phyloP scores from a whole-genome alignment of 1,140 invertebrate species.

The Spodoptera frugiperda region DNA sequence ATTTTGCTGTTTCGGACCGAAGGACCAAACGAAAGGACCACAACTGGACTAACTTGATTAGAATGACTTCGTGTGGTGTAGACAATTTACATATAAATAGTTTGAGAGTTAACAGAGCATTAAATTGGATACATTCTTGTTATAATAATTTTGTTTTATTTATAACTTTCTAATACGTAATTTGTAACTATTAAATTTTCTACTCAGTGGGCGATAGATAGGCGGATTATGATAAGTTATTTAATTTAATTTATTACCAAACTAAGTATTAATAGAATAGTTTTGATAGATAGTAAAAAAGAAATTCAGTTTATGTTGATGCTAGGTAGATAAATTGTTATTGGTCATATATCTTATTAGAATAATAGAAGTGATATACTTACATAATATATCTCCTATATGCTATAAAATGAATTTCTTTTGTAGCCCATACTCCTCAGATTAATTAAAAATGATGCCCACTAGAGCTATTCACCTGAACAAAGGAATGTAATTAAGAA shows the following conservation, averaged over 20 bases:
- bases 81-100: slow-evolving; percentile 35
- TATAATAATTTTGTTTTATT: slow-evolving; percentile 18
- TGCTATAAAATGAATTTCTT: not conserved
- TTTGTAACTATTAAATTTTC: too few relatives aligned
- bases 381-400: too few relatives aligned
- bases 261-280: too few relatives aligned
- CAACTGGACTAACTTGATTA: not conserved
- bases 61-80: not conserved
- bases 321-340: too few relatives aligned
- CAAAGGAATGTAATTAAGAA: slow-evolving; percentile 53
- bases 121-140: slow-evolving; percentile 23
- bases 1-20: not conserved
- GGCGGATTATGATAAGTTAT: too few relatives aligned
- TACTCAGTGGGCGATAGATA: too few relatives aligned
- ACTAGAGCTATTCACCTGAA: slow-evolving; percentile 27
- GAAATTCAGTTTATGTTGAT: too few relatives aligned
- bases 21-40: slow-evolving; percentile 13
- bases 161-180: not conserved
- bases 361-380: too few relatives aligned
- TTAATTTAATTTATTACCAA: too few relatives aligned
- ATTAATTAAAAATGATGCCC: slow-evolving; percentile 9
- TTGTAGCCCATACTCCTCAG: not conserved
- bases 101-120: slow-evolving; percentile 17
- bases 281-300: too few relatives aligned
- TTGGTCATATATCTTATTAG: too few relatives aligned